Conservation (phyloP, 2,797 vertebrate species). For the Silurus aristotelis region DNA sequence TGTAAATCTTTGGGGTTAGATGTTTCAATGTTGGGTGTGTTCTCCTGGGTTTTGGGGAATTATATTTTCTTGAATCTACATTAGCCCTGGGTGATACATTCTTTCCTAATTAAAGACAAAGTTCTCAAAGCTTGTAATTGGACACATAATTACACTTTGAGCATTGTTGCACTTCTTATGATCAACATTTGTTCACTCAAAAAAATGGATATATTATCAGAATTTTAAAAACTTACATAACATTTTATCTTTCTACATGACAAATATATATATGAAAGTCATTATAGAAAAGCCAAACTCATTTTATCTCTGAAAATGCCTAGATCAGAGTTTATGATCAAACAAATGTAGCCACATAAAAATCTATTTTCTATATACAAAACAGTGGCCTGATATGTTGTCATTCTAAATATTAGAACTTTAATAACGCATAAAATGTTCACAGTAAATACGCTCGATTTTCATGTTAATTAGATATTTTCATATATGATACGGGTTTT, state of each 20-base stretch:
- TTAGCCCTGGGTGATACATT: conserved; percentile 5
- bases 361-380: conserved; percentile 57
- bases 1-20: conserved; percentile 38
- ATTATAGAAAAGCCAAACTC: conserved; percentile 51
- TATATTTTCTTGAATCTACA: conserved; percentile 16
- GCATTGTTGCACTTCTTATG: conserved; percentile 27
- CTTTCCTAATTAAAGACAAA: conserved; percentile 10
- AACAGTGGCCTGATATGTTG: conserved; percentile 52
- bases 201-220: conserved; percentile 1
- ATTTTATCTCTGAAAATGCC: conserved; percentile 48
- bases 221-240: conserved; percentile 9
- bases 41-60: conserved; percentile 19
- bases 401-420: conserved; percentile 52
- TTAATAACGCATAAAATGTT: conserved; percentile 56
- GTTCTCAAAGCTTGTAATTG: conserved; percentile 8
- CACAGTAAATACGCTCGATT: conserved; percentile 66
- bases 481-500: conserved; percentile 80
- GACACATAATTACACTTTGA: conserved; percentile 7
- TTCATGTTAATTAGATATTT: conserved; percentile 79
- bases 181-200: conserved; percentile 15
- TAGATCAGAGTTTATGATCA: conserved; percentile 50
- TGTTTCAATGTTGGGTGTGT: conserved; percentile 46
- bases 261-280: neutral
- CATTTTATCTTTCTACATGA: conserved; percentile 31
- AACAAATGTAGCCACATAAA: conserved; percentile 59